Percentiles rank a stretch among this genome's conserved stretches.
Evolutionary conservation across 2,797 vertebrate species (phyloP).

Genomic region (Cryptoprocta ferox): DNA sequence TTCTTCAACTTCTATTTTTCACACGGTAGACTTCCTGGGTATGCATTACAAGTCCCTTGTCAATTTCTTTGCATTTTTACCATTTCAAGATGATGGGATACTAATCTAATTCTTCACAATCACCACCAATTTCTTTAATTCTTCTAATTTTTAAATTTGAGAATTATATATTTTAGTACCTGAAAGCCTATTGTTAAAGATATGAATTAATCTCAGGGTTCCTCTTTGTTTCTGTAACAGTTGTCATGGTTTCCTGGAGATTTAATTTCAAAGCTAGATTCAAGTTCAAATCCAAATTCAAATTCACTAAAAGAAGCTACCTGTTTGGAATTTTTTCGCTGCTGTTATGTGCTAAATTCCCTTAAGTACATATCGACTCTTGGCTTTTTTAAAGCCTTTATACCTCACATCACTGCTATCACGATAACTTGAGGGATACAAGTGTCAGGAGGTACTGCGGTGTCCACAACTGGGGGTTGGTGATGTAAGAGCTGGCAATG

Average conservation of each 20-base stretch:
- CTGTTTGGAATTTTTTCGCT: neutral
- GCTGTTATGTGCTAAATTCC: neutral
- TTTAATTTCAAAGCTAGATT: neutral
- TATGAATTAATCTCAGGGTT: neutral
- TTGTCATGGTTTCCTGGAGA: neutral
- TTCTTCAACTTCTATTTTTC: neutral
- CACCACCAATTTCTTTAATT: neutral
- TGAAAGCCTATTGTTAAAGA: neutral
- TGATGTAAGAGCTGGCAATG: neutral
- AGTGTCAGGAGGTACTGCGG: too few relatives aligned
- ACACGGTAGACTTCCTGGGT: neutral
- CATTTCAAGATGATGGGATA: neutral
- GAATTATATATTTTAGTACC: neutral
- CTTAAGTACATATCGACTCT: neutral
- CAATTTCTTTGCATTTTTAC: neutral
- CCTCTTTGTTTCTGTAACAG: neutral
- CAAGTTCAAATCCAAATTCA: neutral
- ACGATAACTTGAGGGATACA: neutral
- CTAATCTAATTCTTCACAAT: neutral
- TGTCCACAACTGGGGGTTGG: neutral
- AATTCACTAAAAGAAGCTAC: neutral
- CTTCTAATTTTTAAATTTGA: neutral
- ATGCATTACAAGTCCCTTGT: neutral
- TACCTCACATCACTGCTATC: neutral
- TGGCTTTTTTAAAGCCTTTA: neutral